phyloP scores from a whole-genome alignment of 2,888 invertebrate species.

The Meteorus colon region DNA sequence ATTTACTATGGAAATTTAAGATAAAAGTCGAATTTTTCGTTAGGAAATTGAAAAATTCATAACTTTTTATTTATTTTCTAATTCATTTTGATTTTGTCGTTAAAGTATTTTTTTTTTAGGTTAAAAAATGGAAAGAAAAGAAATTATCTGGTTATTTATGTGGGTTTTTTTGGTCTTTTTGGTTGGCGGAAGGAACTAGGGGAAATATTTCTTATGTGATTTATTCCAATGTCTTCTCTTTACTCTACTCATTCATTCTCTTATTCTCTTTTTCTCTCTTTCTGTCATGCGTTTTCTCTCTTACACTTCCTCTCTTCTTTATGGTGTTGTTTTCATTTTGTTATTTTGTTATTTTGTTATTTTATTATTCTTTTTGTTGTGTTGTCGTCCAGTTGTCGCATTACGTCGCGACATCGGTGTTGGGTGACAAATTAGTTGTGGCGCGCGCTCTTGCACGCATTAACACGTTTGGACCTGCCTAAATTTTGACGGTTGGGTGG shows the following conservation, averaged over 20 bases:
- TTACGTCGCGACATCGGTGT: constrained; percentile 7
- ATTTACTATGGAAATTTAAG: too few relatives aligned
- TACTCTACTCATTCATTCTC: constrained; percentile 13
- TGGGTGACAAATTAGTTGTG: not conserved
- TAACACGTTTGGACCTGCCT: not conserved
- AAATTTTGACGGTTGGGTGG: not conserved
- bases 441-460: constrained; percentile 2
- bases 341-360: constrained; percentile 2
- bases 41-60: too few relatives aligned
- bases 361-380: constrained; percentile 10
- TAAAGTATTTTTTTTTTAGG: too few relatives aligned
- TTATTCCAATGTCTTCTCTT: constrained; percentile 38
- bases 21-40: too few relatives aligned
- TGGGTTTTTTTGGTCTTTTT: too few relatives aligned
- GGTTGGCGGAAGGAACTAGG: too few relatives aligned
- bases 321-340: too few relatives aligned
- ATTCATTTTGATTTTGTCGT: too few relatives aligned
- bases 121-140: too few relatives aligned
- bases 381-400: not conserved
- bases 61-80: too few relatives aligned
- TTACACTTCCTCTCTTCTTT: not conserved
- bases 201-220: constrained; percentile 17
- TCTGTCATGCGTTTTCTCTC: too few relatives aligned
- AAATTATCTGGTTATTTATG: too few relatives aligned
- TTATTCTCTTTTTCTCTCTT: not conserved